Base-by-base conservation (phyloP, 2,113 vertebrate species). In the Pedionomus torquatus region DNA sequence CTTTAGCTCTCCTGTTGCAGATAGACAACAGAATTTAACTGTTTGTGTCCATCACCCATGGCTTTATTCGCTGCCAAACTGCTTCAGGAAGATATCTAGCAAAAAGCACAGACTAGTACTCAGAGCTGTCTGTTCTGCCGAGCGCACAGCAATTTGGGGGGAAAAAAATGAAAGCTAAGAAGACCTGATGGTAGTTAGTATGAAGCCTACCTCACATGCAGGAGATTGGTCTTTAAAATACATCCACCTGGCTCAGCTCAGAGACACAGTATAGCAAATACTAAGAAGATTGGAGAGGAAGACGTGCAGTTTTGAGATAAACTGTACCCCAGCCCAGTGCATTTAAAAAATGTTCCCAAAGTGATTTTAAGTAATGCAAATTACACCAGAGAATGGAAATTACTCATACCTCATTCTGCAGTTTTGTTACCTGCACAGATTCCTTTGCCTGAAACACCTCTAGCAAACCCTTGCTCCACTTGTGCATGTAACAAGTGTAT, bases 1-100 rank as follows among this genome's bases (percentile, higher is more conserved):
- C 79, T 94, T 87, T 90, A 91, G 39, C 83, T 79, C 46, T 95
- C 79, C 74, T 84, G 20, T 89, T 93, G 72, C 75, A 75, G 77
- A 79, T 79, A 87, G 66, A 71, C 90, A 88, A 54, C 16, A 57
- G 33, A 55, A 77, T 80, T 96, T 96, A 93, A 92, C 94, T 93
- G 68, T 77, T 95, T 87, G 39, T 81, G 60, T 69, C 64, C 69
- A 87, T 60, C 24, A 43, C 6, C 17, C 11, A 9, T 33, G 46
- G 5, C 31, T 91, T 89, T 77, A 64, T 75, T 63, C 75, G 19
- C 30, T 75, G 19, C 19, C 31, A 83, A 80, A 85, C 19, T 28
- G 11, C 60, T 93, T 87, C 74, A 61, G 39, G n/a, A 69, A 51
- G 58, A 14, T 49, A 83, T 46, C 31, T 74, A 85, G n/a, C 25